Evolutionary conservation across 2,113 vertebrate genomes (phyloP), one percentile per base, ranked within the genome.

Genomic region (Camelus dromedarius): DNA sequence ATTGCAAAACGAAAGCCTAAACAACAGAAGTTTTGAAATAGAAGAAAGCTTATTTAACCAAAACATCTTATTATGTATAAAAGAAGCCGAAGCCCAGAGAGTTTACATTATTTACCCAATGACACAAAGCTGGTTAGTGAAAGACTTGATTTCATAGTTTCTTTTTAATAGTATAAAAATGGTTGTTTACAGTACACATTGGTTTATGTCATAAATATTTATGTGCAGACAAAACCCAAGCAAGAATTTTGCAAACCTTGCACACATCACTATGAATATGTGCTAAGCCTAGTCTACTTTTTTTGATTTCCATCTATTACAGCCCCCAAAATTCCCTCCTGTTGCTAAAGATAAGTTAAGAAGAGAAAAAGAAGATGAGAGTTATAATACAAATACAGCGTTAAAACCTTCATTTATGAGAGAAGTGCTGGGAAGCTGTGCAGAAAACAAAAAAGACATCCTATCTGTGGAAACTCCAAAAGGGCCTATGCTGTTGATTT

Each of bases 41-140:
- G 86, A 87, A 95, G n/a, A 84, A 84, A 81, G 54, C 80, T 32
- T 72, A 77, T 87, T 70, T 85, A 73, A 79, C n/a, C 46, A 48
- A 64, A 82, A 79, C 8, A 66, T 0, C 13, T 66, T 70, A 26
- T 69, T 93, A 38, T n/a, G 30, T 4, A 42, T 5, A 76, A 54
- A 62, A 64, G 80, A 56, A 35, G 11, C 19, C 8, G 14, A 64
- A 42, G 12, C 14, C 75, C 35, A 52, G 66, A 56, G 12, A 52
- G 20, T 84, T 46, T 64, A 13, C 11, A 28, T 88, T 58, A 69
- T 42, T 76, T 58, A 82, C 19, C 28, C 73, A 69, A 38, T 93
- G 42, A 83, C 38, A 93, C 54, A 77, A 90, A 60, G 35, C 24
- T 87, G 42, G 64, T 89, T 79, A 75, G 42, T 30, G 19, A 82